These are phyloP conservation scores for Parapsyche elsis DNA, from an alignment of 1,140 invertebrate genomes.

Conservation along the genomic window DNA sequence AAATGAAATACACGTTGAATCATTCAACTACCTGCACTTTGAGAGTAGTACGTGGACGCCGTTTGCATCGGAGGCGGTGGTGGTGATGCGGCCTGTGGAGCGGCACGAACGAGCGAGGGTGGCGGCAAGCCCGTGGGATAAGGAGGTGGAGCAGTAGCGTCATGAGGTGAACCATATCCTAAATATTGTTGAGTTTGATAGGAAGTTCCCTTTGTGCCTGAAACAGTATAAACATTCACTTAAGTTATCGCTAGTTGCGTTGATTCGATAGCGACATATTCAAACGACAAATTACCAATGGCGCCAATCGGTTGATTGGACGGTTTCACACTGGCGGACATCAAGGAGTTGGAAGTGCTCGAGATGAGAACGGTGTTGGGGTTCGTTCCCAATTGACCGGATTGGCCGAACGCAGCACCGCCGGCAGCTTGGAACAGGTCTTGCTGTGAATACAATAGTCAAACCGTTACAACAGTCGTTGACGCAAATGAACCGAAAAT, in stretches of 20 bases:
- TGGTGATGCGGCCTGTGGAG: slow-evolving; percentile 37
- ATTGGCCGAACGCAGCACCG: slow-evolving; percentile 77
- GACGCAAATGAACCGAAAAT: neutral
- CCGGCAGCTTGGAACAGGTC: slow-evolving; percentile 64
- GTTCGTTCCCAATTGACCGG: slow-evolving; percentile 82
- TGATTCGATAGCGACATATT: too few relatives aligned
- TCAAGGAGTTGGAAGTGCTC: slow-evolving; percentile 86
- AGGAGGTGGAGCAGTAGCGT: slow-evolving; percentile 60
- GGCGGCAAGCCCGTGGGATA: slow-evolving; percentile 62
- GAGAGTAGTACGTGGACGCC: slow-evolving; percentile 50
- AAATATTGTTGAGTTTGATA: slow-evolving; percentile 65
- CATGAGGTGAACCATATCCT: slow-evolving; percentile 64
- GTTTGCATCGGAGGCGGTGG: slow-evolving; percentile 51
- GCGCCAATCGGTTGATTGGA: slow-evolving; percentile 82
- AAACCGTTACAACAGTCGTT: neutral
- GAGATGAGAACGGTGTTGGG: slow-evolving; percentile 90
- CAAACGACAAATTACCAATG: slow-evolving; percentile 73
- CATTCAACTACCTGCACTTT: slow-evolving; percentile 47
- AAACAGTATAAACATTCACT: too few relatives aligned
- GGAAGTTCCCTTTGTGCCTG: slow-evolving; percentile 56
- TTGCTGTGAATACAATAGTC: slow-evolving; percentile 41
- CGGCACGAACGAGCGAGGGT: slow-evolving; percentile 50
- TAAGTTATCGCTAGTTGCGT: neutral
- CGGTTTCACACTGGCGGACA: slow-evolving; percentile 90
- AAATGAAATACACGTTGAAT: slow-evolving; percentile 1